Evolutionary conservation across 2,888 invertebrate genomes (phyloP).

Genomic region (Drosophila hamatofila): DNA sequence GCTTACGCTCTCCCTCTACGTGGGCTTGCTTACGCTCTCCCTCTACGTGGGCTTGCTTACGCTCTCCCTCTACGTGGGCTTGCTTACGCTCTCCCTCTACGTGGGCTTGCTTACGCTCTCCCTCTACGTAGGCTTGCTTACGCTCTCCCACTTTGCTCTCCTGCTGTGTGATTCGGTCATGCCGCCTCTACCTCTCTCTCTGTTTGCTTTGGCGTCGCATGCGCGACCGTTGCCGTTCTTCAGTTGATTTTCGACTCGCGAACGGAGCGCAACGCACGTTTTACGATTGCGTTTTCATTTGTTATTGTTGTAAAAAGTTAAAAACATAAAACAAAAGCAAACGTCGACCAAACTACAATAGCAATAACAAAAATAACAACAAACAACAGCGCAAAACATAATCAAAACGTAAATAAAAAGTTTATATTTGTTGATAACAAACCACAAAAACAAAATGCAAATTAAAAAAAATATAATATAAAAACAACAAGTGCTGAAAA

Average conservation of each 20-base stretch:
- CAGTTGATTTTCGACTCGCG: slow-evolving; percentile 61
- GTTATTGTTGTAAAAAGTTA: slow-evolving; percentile 35
- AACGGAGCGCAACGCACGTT: slow-evolving; percentile 54
- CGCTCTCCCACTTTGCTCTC: too few species aligned
- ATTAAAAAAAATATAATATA: slow-evolving; percentile 10
- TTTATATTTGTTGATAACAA: slow-evolving; percentile 57
- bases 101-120: slow-evolving; percentile 11
- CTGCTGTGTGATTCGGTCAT: too few species aligned
- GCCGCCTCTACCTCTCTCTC: neutral
- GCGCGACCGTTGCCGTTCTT: slow-evolving; percentile 62
- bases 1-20: slow-evolving; percentile 6
- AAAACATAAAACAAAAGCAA: slow-evolving; percentile 23
- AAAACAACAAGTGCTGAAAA: slow-evolving; percentile 27
- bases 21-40: too few species aligned
- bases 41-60: too few species aligned
- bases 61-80: neutral
- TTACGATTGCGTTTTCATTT: slow-evolving; percentile 30
- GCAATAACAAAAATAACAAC: slow-evolving; percentile 14
- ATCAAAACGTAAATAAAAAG: slow-evolving; percentile 72
- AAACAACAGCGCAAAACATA: slow-evolving; percentile 35
- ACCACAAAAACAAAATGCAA: too few species aligned
- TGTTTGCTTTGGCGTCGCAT: slow-evolving; percentile 64
- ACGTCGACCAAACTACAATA: slow-evolving; percentile 14
- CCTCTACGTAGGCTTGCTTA: too few species aligned
- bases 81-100: slow-evolving; percentile 13